Evolutionary conservation across 1,140 invertebrate genomes (phyloP), one percentile per base, ranked within the genome.

Genomic region (Tetramorium simillimum): DNA sequence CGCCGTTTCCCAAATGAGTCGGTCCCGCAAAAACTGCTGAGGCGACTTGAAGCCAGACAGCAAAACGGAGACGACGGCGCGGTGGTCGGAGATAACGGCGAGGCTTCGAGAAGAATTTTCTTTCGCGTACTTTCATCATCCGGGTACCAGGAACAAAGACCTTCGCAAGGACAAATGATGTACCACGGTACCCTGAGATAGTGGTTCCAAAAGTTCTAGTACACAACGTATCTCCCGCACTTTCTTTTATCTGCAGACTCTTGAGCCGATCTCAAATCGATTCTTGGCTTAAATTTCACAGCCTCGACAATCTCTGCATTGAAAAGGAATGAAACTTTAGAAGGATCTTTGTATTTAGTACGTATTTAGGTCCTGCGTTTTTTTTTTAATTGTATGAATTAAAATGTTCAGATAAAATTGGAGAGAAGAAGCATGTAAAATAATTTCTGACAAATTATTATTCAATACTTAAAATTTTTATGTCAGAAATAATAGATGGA

Each of bases 101-200:
- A 80, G 69, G 67, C 65, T 63, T 87, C 60, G 85, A 46, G 12
- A 60, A 62, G 69, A 78, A 87, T 46, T 63, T 85, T 70, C 43
- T 82, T n/a, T 62, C 87, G 70, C 67, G 76, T 76, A 86, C 80
- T 86, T 70, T 82, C 62, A 86, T 88, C 87, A 80, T 56, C 21
- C 67, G 24, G 67, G 24, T 24, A 60, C n/a, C 18, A 49, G 51
- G 46, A 76, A 56, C n/a, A n/a, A n/a, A n/a, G n/a, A n/a, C 21
- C 63, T 67, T 72, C 40, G 53, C 37, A 63, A 53, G 70, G 70
- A 67, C 46, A 49, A 65, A 73, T 84, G 21, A n/a, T 65, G 33
- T 81, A 37, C n/a, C 46, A 53, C 16, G 24, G 5, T 46, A 37
- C 51, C 43, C 24, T 10, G 56, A 72, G 56, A 82, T 63, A 75